These are phyloP conservation scores for Mus musculus DNA, from an alignment of 2,113 vertebrate species.

Conservation along the genomic window GRCm39 chr8:82444501-82445000, in stretches of 20 bases:
- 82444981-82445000: neutral
- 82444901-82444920: neutral
- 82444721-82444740: constrained; percentile 6
- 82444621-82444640: constrained; percentile 69
- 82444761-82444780: neutral
- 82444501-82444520: neutral
- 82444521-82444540: neutral
- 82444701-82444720: neutral
- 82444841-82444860: neutral
- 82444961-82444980: neutral
- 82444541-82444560: constrained; percentile 36
- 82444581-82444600: neutral
- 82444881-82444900: neutral
- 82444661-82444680: neutral
- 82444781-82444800: neutral
- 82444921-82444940: neutral
- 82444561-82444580: neutral
- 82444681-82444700: neutral
- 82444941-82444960: neutral
- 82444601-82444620: constrained; percentile 15
- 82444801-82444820: neutral
- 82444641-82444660: constrained; percentile 61
- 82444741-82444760: neutral
- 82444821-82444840: neutral
- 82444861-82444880: neutral